Base-by-base conservation (phyloP, 2,888 invertebrate genomes). In the Hydraecia micacea region DNA sequence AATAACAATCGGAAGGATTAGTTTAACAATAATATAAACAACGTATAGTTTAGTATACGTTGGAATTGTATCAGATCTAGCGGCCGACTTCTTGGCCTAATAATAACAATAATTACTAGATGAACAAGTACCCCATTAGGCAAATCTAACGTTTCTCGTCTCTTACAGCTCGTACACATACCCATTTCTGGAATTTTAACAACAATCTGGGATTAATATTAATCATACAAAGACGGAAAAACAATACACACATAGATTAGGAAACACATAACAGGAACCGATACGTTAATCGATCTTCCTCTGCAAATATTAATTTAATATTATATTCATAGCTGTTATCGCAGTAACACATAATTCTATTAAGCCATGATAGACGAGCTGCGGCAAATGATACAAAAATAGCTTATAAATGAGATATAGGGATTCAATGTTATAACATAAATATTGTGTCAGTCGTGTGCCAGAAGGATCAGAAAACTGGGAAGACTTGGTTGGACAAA, bases 341-440 rank as follows among this genome's bases (percentile, higher is more conserved):
- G 70, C 74, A 78, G 69, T 84, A 73, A 87, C 69, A 82, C 75
- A 85, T 79, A 86, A 93, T 95, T 95, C 95, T 94, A 95, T 95
- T 95, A 95, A 95, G 95, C 95, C 95, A 95, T 95, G 95, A 95
- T 90, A 77, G 80, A 79, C 80, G 73, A 84, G 87, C 85, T 88
- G 86, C 77, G 80, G 88, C 85, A 89, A 90, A 88, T 81, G 79
- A 87, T 87, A 88, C 62, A 70, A 18, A 66, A 76, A 68, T 71
- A 66, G n/a, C 65, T 69, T 69, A 52, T 76, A 67, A 70, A 75
- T 79, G 60, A 69, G 74, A 81, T 68, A 65, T 32, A 55, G 21
- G 25, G 11, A 73, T 74, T 52, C 28, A 28, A 73, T 52, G 28
- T 39, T 13, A 28, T 39, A n/a, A 81, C 55, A 58, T 15, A 13